Conservation (phyloP, 2,113 vertebrate genomes). For the Cyprinodon tularosa region DNA sequence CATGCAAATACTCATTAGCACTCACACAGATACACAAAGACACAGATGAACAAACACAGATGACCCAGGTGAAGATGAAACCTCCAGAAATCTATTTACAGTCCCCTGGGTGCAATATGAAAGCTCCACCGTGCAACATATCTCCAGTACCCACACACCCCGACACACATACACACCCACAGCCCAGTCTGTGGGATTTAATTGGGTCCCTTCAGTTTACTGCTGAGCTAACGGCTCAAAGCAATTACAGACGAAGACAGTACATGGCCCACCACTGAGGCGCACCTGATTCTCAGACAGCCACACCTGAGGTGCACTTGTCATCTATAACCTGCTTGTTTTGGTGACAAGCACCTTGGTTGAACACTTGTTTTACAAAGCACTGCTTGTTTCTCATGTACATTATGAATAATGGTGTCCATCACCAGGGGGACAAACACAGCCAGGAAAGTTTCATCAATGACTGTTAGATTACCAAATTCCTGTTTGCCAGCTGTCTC, state of each 20-base stretch:
- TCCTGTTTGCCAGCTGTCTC: neutral
- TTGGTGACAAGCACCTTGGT: constrained; percentile 62
- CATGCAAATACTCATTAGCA: constrained; percentile 46
- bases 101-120: constrained; percentile 53
- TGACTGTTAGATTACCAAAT: no score
- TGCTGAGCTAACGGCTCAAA: constrained; percentile 75
- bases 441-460: neutral
- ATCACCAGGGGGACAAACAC: neutral
- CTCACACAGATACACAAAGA: constrained; percentile 9
- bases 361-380: constrained; percentile 56
- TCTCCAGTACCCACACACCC: constrained; percentile 8
- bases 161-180: constrained; percentile 14
- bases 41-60: neutral
- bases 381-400: constrained; percentile 33
- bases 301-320: constrained; percentile 67
- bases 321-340: constrained; percentile 70
- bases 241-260: constrained; percentile 77
- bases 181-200: constrained; percentile 66
- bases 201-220: constrained; percentile 76
- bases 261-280: constrained; percentile 48
- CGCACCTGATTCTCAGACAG: constrained; percentile 69
- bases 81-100: constrained; percentile 51
- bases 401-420: constrained; percentile 1
- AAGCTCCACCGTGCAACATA: constrained; percentile 25
- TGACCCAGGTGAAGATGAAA: constrained; percentile 39